A percentile compares a stretch with the other conserved stretches of the same genome.
Evolutionary conservation across 92 coral and sea anemone species (phyloP).

Genomic region (Porites rus): DNA sequence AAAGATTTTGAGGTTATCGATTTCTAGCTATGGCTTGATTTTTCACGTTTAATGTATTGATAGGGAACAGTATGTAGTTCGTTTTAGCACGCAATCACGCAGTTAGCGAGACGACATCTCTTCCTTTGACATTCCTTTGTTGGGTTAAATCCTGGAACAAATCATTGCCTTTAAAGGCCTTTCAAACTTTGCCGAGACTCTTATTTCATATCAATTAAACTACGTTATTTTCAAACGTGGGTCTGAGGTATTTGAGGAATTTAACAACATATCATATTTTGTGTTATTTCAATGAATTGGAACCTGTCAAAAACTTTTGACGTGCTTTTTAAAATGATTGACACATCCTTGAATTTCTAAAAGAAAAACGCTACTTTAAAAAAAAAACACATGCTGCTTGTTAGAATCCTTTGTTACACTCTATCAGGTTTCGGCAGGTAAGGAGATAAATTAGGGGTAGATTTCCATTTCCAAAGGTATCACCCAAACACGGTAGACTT

Average conservation of each 20-base stretch:
- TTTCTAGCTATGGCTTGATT: conserved; percentile 29
- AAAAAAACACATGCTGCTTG: conserved; percentile 50
- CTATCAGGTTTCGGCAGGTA: conserved; percentile 19
- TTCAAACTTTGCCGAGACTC: background rate
- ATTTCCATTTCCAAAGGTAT: background rate
- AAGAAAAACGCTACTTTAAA: conserved; percentile 56
- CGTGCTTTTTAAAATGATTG: conserved; percentile 58
- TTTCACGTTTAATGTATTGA: conserved; percentile 6
- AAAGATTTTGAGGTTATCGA: conserved; percentile 27
- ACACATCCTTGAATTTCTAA: conserved; percentile 31
- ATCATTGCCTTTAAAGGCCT: background rate
- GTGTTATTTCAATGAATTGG: conserved; percentile 19
- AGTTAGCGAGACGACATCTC: background rate
- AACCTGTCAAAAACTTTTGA: conserved; percentile 62
- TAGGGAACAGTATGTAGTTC: background rate
- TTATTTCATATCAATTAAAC: conserved; percentile 8
- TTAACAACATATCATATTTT: background rate
- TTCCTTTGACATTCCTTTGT: background rate
- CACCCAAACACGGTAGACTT: background rate
- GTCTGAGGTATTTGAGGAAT: conserved; percentile 11
- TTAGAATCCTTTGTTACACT: background rate
- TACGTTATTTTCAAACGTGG: conserved; percentile 16
- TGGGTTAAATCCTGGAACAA: background rate
- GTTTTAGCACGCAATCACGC: conserved; percentile 25
- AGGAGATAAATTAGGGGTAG: background rate